Percentiles rank a stretch among this genome's conserved stretches.
phyloP scores from a whole-genome alignment of 2,113 vertebrate genomes.

The Rhabdomys dilectus region DNA sequence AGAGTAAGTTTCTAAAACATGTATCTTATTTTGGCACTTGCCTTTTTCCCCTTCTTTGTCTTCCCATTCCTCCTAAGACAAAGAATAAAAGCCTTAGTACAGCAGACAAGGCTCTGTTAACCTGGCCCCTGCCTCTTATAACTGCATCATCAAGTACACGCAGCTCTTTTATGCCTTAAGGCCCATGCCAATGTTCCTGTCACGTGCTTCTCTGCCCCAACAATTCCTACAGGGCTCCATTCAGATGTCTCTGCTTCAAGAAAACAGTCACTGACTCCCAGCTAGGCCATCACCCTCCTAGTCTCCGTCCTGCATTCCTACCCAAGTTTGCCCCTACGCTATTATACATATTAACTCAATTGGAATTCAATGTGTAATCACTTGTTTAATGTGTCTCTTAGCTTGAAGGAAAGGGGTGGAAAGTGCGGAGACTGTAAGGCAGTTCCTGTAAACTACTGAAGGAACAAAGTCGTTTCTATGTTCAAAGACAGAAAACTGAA shows the following conservation, averaged over 20 bases:
- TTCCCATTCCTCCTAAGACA: constrained; percentile 55
- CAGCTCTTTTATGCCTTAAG: not conserved
- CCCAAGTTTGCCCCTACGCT: not conserved
- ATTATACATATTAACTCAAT: not conserved
- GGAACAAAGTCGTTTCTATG: not conserved
- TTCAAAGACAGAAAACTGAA: constrained; percentile 54
- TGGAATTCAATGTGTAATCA: constrained; percentile 22
- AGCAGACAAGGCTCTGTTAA: constrained; percentile 33
- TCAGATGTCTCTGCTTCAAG: not conserved
- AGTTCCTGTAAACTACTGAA: not conserved
- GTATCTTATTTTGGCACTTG: constrained; percentile 55
- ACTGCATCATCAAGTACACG: too few relatives aligned
- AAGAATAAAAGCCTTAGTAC: constrained; percentile 56
- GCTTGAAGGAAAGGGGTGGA: not conserved
- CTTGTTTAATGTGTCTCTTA: not conserved
- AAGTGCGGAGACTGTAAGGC: not conserved
- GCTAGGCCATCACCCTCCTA: not conserved
- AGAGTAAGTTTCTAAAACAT: constrained; percentile 55
- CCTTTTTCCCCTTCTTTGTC: constrained; percentile 46
- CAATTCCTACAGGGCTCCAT: not conserved
- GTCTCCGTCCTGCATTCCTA: not conserved
- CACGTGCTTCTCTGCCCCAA: not conserved
- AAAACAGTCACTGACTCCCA: not conserved
- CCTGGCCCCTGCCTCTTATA: not conserved
- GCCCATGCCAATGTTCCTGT: not conserved